These are phyloP conservation scores for Drosophila sproati DNA, from an alignment of 1,140 invertebrate species.

Conservation along the genomic window DNA sequence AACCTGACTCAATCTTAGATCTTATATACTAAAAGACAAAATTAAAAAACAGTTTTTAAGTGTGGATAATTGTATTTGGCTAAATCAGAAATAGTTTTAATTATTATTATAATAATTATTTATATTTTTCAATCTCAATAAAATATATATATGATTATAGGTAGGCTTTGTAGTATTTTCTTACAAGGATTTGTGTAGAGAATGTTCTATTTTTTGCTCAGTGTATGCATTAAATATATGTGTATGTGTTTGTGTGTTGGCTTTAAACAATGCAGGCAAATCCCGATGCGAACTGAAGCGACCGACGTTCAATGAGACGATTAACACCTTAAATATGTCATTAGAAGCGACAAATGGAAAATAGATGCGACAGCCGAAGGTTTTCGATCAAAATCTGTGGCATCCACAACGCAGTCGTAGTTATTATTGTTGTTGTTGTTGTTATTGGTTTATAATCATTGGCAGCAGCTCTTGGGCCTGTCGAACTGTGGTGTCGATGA, in stretches of 20 bases:
- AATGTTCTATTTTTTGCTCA: background rate
- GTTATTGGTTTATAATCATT: slow-evolving; percentile 37
- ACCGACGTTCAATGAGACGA: slow-evolving; percentile 73
- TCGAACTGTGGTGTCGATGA: slow-evolving; percentile 70
- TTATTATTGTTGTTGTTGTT: slow-evolving; percentile 26
- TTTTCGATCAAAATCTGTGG: slow-evolving; percentile 55
- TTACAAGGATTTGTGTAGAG: no score
- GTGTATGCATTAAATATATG: slow-evolving; percentile 7
- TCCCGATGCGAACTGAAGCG: slow-evolving; percentile 42
- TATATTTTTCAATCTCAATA: no score
- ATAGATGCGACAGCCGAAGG: slow-evolving; percentile 66
- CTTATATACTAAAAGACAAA: no score
- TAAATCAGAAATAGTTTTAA: no score
- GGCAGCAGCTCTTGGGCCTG: slow-evolving; percentile 6
- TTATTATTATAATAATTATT: no score
- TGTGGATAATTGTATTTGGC: no score
- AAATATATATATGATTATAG: no score
- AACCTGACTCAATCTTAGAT: no score
- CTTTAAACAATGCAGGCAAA: slow-evolving; percentile 65
- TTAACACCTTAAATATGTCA: slow-evolving; percentile 82
- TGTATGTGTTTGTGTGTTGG: slow-evolving; percentile 7
- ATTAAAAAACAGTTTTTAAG: no score
- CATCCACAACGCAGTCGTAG: slow-evolving; percentile 43
- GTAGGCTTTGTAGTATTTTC: no score
- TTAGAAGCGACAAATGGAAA: slow-evolving; percentile 81